Percentiles rank a stretch among this genome's conserved stretches.
These are phyloP conservation scores for Tenthredo scrophulariae DNA, from an alignment of 2,888 invertebrate species.

Conservation along the genomic window DNA sequence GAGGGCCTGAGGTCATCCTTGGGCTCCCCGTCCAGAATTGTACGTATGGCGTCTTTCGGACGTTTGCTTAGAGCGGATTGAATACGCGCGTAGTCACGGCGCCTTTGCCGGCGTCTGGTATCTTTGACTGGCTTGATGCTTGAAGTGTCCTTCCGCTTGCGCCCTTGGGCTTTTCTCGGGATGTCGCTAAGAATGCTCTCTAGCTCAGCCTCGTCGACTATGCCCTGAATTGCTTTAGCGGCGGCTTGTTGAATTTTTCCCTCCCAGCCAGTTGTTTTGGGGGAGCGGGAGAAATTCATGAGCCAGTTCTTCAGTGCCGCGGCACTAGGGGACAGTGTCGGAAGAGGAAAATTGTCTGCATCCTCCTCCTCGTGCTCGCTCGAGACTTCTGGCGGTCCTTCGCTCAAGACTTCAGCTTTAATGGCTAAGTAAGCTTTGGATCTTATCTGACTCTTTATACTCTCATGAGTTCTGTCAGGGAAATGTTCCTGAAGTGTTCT, in stretches of 20 bases:
- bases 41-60: neutral
- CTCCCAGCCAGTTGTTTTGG: neutral
- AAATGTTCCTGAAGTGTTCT: neutral
- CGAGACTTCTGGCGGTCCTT: accelerated
- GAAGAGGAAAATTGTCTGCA: neutral
- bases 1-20: neutral
- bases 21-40: neutral
- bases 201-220: neutral
- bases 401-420: neutral
- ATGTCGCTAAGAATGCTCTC: neutral
- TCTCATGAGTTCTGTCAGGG: neutral
- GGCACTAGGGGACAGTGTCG: neutral
- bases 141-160: too few species aligned
- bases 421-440: neutral
- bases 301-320: neutral
- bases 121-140: neutral
- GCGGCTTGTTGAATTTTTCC: neutral
- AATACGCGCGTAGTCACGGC: neutral
- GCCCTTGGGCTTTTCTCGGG: neutral
- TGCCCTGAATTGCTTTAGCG: neutral
- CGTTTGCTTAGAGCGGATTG: neutral
- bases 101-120: neutral
- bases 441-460: neutral
- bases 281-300: neutral
- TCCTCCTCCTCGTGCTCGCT: neutral